These are phyloP conservation scores for Lycopodina hypogea DNA, from an alignment of 37 sponge, comb jelly and placozoan species.

Conservation along the genomic window DNA sequence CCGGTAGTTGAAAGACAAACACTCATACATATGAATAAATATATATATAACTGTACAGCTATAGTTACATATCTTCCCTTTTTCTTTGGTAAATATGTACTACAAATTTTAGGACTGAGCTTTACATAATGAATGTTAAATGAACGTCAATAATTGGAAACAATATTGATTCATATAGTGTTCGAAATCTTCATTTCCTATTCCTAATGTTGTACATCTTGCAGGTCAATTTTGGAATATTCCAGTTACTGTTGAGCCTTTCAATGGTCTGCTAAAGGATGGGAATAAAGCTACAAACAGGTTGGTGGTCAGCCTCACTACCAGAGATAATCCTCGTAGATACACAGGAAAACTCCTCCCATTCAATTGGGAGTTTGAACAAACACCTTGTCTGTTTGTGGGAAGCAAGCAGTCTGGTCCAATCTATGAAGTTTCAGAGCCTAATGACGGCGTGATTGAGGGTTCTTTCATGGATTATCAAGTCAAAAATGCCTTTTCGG, in stretches of 20 bases:
- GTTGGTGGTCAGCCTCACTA: background rate
- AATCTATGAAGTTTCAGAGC: conserved; percentile 5
- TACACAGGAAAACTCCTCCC: conserved; percentile 32
- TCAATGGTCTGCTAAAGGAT: background rate
- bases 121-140: too few species aligned
- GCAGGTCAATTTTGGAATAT: conserved; percentile 84
- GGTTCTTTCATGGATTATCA: conserved; percentile 17
- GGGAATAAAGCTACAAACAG: background rate
- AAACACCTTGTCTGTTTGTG: conserved; percentile 39
- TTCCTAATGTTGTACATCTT: too few species aligned
- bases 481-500: background rate
- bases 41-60: too few species aligned
- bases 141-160: too few species aligned
- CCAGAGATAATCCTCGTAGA: background rate
- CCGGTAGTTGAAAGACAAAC: too few species aligned
- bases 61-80: too few species aligned
- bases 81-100: too few species aligned
- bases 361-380: conserved; percentile 27
- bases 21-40: too few species aligned
- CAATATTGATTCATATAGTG: too few species aligned
- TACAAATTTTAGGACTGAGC: too few species aligned
- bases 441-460: conserved; percentile 59
- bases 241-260: conserved; percentile 39
- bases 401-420: conserved; percentile 57
- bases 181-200: too few species aligned